phyloP scores from a whole-genome alignment of 2,113 vertebrate species.

The Prunella himalayana region DNA sequence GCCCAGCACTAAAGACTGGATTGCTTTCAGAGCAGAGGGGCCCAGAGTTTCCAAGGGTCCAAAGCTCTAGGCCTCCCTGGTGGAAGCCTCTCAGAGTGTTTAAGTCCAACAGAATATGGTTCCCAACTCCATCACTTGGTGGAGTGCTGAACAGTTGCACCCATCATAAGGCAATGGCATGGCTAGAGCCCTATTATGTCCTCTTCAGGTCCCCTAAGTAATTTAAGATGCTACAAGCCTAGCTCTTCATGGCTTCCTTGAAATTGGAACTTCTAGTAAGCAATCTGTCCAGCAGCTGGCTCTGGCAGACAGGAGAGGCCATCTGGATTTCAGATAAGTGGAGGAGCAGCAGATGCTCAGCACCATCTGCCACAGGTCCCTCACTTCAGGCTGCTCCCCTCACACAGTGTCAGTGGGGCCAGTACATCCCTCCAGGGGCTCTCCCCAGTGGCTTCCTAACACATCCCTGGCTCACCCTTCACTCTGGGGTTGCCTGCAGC shows the following conservation, averaged over 20 bases:
- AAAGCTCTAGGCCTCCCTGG: accelerated
- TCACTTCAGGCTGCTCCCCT: background rate
- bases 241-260: background rate
- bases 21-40: background rate
- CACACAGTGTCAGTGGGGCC: background rate
- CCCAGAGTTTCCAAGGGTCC: background rate
- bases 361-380: background rate
- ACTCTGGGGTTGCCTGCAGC: background rate
- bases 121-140: background rate
- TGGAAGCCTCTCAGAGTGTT: background rate
- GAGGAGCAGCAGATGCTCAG: background rate
- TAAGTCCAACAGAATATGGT: background rate
- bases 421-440: background rate
- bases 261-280: background rate
- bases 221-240: background rate
- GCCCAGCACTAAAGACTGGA: background rate
- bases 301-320: background rate
- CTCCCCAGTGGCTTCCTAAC: background rate
- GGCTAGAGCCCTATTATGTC: background rate
- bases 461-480: accelerated
- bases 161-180: background rate
- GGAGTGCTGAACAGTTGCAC: accelerated
- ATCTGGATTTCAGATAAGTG: background rate
- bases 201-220: background rate
- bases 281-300: background rate